Evolutionary conservation across 2,113 vertebrate species (phyloP), one percentile per base, ranked within the genome.

Genomic region (Pachypanchax playfairii): DNA sequence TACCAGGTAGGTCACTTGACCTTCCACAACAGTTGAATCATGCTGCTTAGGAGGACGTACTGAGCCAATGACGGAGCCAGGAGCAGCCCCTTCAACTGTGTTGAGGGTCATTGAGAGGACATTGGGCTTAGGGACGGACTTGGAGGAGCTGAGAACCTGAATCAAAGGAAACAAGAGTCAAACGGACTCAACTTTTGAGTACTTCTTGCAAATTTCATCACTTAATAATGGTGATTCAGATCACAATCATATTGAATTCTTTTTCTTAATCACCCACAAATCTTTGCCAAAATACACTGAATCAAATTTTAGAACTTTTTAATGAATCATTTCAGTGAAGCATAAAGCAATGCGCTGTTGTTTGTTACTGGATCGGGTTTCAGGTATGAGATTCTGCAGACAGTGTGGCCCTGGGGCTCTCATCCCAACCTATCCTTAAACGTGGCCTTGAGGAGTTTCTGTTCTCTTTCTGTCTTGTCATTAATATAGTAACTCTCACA

Each of bases 61-160:
- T 0, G 94, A 95, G 61, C 97, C 97, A 3, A 98, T 81, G 50
- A 96, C 55, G 2, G 96, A 96, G 14, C 97, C 97, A 0, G 96
- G 97, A 24, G 49, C 84, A 15, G 93, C 71, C 1, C 96, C 95
- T 75, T 99, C 96, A 0, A 87, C 72, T 0, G 93, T 93, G 3
- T 92, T 93, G 29, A 99, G 88, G 1, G 91, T 93, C 85, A 98
- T 82, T 33, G 92, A 91, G 0, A 94, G 91, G 4, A 93, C 78
- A 36, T 95, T 95, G 0, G 92, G 85, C 17, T 91, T 92, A 0
- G 91, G 82, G 56, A 75, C 76, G 28, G 88, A 73, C 15, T 85
- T 92, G 42, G 87, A 82, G 0, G 93, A 90, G 1, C 93, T 92
- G 51, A 96, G 85, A 25, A 99, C 94, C 95, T 97, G 70, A 48